Evolutionary conservation across 1,140 invertebrate species (phyloP).

Genomic region (Phthorimaea operculella): DNA sequence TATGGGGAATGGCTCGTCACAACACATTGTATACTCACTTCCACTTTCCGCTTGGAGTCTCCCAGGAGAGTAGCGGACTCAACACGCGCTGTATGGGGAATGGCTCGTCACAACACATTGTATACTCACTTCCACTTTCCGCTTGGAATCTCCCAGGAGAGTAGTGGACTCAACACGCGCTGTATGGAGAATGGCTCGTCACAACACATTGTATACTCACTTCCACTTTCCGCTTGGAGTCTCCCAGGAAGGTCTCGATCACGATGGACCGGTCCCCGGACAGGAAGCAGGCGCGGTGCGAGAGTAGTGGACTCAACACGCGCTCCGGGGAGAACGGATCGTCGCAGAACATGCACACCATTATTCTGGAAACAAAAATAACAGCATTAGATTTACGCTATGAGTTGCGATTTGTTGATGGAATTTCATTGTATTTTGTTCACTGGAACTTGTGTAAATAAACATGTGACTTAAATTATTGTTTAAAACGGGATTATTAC

Average conservation of each 20-base stretch:
- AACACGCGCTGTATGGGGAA: too few species aligned
- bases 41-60: too few species aligned
- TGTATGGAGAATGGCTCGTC: conserved; percentile 94
- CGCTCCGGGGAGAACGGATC: conserved; percentile 93
- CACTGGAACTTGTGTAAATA: too few species aligned
- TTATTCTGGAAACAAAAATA: conserved; percentile 73
- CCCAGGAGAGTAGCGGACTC: too few species aligned
- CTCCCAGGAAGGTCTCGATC: conserved; percentile 90
- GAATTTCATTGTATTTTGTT: too few species aligned
- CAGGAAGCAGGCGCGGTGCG: conserved; percentile 88
- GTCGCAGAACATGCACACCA: conserved; percentile 97
- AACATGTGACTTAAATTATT: too few species aligned
- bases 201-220: conserved; percentile 42
- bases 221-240: conserved; percentile 90
- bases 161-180: conserved; percentile 87
- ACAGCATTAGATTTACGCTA: too few species aligned
- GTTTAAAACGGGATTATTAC: too few species aligned
- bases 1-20: too few species aligned
- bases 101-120: too few species aligned
- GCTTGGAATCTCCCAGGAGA: conserved; percentile 88
- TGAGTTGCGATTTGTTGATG: too few species aligned
- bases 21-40: too few species aligned
- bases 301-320: conserved; percentile 87
- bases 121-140: conserved; percentile 80
- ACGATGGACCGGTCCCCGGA: conserved; percentile 89